A percentile compares a stretch with the other conserved stretches of the same genome.
Evolutionary conservation across 2,797 vertebrate genomes (phyloP).

Genomic region (Coendou prehensilis): DNA sequence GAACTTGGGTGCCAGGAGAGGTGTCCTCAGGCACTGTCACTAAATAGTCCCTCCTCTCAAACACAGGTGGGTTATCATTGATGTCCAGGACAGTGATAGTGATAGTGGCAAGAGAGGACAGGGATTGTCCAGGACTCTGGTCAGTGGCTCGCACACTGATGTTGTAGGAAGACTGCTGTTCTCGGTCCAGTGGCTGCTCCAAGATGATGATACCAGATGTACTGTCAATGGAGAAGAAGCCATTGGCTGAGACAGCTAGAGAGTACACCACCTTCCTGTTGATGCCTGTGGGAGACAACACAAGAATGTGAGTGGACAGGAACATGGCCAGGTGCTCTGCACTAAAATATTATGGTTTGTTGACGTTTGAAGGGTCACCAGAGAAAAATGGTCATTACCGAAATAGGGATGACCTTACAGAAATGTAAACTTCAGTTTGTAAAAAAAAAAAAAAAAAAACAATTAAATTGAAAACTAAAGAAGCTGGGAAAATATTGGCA

Average conservation of each 20-base stretch:
- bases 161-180: conserved; percentile 94
- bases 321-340: fast-evolving
- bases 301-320: fast-evolving
- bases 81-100: conserved; percentile 97
- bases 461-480: background rate
- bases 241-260: conserved; percentile 92
- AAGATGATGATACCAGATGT: conserved; percentile 94
- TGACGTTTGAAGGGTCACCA: background rate
- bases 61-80: conserved; percentile 98
- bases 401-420: background rate
- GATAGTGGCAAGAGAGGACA: conserved; percentile 93
- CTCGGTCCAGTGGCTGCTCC: conserved; percentile 95
- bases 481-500: background rate
- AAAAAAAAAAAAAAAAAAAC: background rate
- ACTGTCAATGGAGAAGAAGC: conserved; percentile 96
- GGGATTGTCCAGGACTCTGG: conserved; percentile 91
- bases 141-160: conserved; percentile 94
- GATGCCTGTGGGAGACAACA: conserved; percentile 88
- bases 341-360: fast-evolving
- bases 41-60: conserved; percentile 96
- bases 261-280: conserved; percentile 95
- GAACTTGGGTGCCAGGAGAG: conserved; percentile 92
- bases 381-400: background rate
- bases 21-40: conserved; percentile 95
- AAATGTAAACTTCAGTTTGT: background rate